phyloP scores from a whole-genome alignment of 2,888 invertebrate genomes.

The Biston betularia region DNA sequence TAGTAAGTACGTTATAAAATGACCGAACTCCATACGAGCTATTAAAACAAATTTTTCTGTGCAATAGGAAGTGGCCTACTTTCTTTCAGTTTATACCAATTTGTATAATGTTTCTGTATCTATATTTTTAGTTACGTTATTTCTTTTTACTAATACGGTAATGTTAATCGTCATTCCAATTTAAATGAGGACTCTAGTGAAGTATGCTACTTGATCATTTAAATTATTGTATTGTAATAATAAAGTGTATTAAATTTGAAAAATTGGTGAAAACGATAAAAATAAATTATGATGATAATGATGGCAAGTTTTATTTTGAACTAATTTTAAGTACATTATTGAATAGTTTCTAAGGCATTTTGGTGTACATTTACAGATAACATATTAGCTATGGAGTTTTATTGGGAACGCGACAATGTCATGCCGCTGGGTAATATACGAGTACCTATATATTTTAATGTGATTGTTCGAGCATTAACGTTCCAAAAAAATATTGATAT shows the following conservation, averaged over 20 bases:
- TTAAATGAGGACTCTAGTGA: constrained; percentile 82
- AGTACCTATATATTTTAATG: too few relatives aligned
- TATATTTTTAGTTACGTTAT: constrained; percentile 82
- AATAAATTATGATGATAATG: constrained; percentile 82
- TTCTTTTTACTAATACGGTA: constrained; percentile 80
- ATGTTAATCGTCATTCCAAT: constrained; percentile 86
- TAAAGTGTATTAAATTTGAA: constrained; percentile 84
- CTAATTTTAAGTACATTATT: background rate
- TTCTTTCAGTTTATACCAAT: constrained; percentile 61
- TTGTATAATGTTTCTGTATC: constrained; percentile 69
- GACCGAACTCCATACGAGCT: too few relatives aligned
- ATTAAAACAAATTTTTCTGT: constrained; percentile 60
- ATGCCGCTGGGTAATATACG: too few relatives aligned
- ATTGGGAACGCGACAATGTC: too few relatives aligned
- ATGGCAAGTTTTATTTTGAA: constrained; percentile 33
- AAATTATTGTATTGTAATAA: constrained; percentile 85
- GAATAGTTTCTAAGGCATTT: too few relatives aligned
- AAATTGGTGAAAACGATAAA: constrained; percentile 84
- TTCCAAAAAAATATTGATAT: too few relatives aligned
- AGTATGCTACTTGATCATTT: constrained; percentile 83
- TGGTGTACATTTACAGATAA: too few relatives aligned
- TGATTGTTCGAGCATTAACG: too few relatives aligned
- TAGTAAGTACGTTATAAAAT: too few relatives aligned
- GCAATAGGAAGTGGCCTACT: constrained; percentile 81
- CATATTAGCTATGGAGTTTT: too few relatives aligned